Evolutionary conservation across 92 coral and sea anemone genomes (phyloP), one percentile per base, ranked within the genome.

Genomic region (Galaxea fascicularis): DNA sequence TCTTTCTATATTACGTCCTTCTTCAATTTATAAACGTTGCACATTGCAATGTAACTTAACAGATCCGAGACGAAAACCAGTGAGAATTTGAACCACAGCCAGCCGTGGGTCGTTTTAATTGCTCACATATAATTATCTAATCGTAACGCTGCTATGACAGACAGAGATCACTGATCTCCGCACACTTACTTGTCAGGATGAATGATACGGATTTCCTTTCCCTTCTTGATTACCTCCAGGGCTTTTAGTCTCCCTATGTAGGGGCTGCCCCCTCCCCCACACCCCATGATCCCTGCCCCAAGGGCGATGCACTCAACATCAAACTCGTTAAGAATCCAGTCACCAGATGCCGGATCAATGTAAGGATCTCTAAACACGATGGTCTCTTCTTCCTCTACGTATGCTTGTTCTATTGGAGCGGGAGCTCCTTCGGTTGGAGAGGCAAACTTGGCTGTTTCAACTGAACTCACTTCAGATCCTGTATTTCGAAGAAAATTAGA

Each of bases 251-350:
- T 92, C 30, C 98, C 99, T 15, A 96, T 66, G 65, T 94, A 94
- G 9, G 98, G 99, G 83, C 81, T 92, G 0, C 98, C 98, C 4
- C 99, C 99, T 69, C 99, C 99, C 51, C 99, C 99, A 82, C 99
- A 96, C 17, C 98, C 98, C 85, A 96, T 77, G 56, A 96, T 94
- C 35, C 99, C 99, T 63, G 98, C 98, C 10, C 99, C 99, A 51
- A 89, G 87, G n/a, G 98, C 93, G 21, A 96, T 94, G 49, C 99
- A 96, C 26, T 87, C 92, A 24, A 96, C 86, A 76, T 96, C 99
- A 91, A 87, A 96, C 90, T 89, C 91, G 67, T 73, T 92, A 77
- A 94, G 64, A 17, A 92, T 49, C 98, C 99, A 94, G 74, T 92
- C 96, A 1, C 98, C 99, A 64, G 89, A 86, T 4, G 46, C 71